phyloP scores from a whole-genome alignment of 1,140 invertebrate species.

The Anoplolepis gracilipes region DNA sequence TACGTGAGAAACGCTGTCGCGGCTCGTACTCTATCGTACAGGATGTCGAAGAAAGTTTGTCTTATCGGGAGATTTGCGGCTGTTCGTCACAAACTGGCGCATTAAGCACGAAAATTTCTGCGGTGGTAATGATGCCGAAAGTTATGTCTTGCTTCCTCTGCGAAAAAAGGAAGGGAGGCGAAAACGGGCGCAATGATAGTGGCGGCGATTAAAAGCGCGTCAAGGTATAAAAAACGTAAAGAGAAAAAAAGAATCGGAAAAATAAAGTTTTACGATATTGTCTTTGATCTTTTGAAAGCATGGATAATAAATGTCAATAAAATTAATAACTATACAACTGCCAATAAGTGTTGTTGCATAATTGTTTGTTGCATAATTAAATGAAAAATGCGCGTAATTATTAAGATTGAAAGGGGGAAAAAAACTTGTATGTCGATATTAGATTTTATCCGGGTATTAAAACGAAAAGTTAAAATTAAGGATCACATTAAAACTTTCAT shows the following conservation, averaged over 20 bases:
- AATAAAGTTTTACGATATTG: neutral
- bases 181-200: neutral
- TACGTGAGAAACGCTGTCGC: slow-evolving; percentile 29
- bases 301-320: neutral
- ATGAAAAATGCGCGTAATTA: neutral
- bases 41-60: slow-evolving; percentile 68
- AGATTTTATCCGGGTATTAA: neutral
- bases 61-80: slow-evolving; percentile 58
- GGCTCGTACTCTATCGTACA: slow-evolving; percentile 29
- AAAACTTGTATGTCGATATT: neutral
- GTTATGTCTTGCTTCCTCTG: slow-evolving; percentile 27
- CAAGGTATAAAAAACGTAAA: neutral
- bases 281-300: neutral
- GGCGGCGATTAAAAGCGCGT: neutral
- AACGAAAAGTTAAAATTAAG: slow-evolving; percentile 29
- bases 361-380: neutral
- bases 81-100: slow-evolving; percentile 23
- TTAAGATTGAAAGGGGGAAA: neutral
- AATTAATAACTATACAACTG: neutral
- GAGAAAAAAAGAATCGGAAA: neutral
- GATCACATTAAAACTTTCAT: slow-evolving; percentile 32
- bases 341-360: neutral
- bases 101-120: slow-evolving; percentile 45
- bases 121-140: slow-evolving; percentile 42
- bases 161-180: neutral